Evolutionary conservation across 2,113 vertebrate species (phyloP).

Genomic region (Nesoenas mayeri): DNA sequence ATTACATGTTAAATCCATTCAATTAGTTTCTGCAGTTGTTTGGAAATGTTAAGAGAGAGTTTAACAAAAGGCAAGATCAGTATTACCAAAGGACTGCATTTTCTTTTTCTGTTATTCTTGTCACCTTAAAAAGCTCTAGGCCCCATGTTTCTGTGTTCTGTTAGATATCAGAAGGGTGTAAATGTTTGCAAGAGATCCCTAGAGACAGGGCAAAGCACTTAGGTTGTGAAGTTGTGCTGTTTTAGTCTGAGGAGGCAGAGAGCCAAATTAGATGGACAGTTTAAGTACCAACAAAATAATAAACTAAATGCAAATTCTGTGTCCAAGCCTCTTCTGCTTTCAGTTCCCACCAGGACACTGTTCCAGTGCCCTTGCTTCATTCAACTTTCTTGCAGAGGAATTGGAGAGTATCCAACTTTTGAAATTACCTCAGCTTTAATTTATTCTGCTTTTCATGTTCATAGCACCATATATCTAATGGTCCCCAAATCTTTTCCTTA

Average conservation of each 20-base stretch:
- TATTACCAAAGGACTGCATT: background rate
- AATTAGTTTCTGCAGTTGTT: background rate
- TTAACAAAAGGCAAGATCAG: background rate
- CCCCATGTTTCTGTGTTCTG: background rate
- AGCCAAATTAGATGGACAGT: slow-evolving; percentile 1
- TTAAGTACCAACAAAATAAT: slow-evolving; percentile 32
- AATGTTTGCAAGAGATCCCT: background rate
- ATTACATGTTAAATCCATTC: background rate
- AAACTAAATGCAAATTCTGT: slow-evolving; percentile 25
- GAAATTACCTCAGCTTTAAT: slow-evolving; percentile 62
- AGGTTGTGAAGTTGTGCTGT: background rate
- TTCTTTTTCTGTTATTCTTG: background rate
- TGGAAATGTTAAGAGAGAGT: background rate
- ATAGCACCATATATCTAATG: background rate
- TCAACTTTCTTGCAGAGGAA: background rate
- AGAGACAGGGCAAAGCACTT: background rate
- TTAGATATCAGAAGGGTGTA: background rate
- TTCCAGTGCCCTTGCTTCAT: slow-evolving; percentile 51
- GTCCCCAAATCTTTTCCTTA: background rate
- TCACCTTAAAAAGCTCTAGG: background rate
- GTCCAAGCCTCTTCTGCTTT: slow-evolving; percentile 18
- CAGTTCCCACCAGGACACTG: background rate
- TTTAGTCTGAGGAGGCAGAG: slow-evolving; percentile 51
- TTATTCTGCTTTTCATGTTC: slow-evolving; percentile 56
- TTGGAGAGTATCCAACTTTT: slow-evolving; percentile 37